Evolutionary conservation across 2,797 vertebrate genomes (phyloP).

Genomic region (Sebastes melanostomus): DNA sequence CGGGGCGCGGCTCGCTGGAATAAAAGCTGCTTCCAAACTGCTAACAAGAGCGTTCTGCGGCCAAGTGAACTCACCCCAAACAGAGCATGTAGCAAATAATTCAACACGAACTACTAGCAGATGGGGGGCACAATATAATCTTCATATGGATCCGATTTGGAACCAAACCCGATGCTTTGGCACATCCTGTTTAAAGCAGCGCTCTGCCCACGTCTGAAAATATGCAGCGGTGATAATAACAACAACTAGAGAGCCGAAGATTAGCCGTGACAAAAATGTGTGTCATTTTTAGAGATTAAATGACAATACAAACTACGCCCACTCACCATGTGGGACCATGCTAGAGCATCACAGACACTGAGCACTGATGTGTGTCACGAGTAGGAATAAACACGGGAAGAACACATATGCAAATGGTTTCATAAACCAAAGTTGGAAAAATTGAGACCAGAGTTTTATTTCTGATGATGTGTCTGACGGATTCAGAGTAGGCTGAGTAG

Average conservation of each 20-base stretch:
- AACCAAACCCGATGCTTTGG: conserved; percentile 62
- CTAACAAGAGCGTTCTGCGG: conserved; percentile 67
- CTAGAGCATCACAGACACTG: neutral
- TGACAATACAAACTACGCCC: neutral
- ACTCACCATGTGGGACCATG: neutral
- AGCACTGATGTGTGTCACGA: neutral
- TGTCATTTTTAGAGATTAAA: conserved; percentile 22
- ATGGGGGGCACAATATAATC: conserved; percentile 76
- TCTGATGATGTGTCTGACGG: neutral
- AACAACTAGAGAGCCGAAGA: conserved; percentile 48
- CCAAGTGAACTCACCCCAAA: conserved; percentile 70
- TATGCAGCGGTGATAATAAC: conserved; percentile 49
- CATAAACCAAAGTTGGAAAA: neutral
- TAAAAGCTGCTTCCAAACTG: conserved; percentile 58
- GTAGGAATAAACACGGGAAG: neutral
- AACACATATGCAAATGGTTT: neutral
- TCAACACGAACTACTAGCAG: conserved; percentile 77
- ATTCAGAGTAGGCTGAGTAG: neutral
- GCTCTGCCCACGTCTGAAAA: conserved; percentile 54
- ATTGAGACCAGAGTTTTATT: neutral
- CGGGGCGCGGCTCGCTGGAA: conserved; percentile 43
- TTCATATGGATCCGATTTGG: conserved; percentile 81
- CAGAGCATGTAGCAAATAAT: conserved; percentile 77
- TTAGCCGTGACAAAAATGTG: conserved; percentile 37
- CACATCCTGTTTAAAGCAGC: conserved; percentile 72